Evolutionary conservation across 2,888 invertebrate species (phyloP), one percentile per base, ranked within the genome.

Genomic region (Strigamia maritima): DNA sequence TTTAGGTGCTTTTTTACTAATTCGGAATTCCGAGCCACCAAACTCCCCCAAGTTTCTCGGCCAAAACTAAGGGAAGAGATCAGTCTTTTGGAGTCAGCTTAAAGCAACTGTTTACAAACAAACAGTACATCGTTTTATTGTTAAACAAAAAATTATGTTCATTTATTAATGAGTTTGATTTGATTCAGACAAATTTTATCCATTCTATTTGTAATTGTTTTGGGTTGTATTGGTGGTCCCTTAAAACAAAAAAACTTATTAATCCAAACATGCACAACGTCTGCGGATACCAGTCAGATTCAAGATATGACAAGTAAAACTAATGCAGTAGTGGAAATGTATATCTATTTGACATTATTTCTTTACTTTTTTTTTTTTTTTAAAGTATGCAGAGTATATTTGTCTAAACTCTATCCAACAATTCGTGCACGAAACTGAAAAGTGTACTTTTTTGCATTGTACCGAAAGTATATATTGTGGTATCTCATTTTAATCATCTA

Each of bases 21-120:
- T 79, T 24, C 31, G 85, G 22, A 84, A 84, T 26, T 85, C 86
- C 2, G 80, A 83, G 2, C 87, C 87, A 0, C 87, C 86, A 12
- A n/a, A 85, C 86, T 24, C 87, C 87, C 28, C 87, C 87, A 14
- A 86, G 87, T 19, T 82, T 86, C 6, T 86, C 87, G 81, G 86
- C 86, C 14, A 35, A 75, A 4, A 75, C 75, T 12, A 16, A 35
- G 31, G 75, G 75, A 31, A 4, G 75, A 12, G 35, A 22, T 31
- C 75, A 75, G 19, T 35, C 35, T 35, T 75, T 75, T 77, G 22
- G 14, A 10, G 16, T 26, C 24, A 65, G 65, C 16, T 6, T 49
- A n/a, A 44, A 40, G 49, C 70, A 79, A 77, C 26, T 80, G 19
- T 77, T 83, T 0, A 82, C 80, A 60, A 85, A 83, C 65, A 83